Evolutionary conservation across 2,888 invertebrate genomes (phyloP).

Genomic region (Spisula solida): DNA sequence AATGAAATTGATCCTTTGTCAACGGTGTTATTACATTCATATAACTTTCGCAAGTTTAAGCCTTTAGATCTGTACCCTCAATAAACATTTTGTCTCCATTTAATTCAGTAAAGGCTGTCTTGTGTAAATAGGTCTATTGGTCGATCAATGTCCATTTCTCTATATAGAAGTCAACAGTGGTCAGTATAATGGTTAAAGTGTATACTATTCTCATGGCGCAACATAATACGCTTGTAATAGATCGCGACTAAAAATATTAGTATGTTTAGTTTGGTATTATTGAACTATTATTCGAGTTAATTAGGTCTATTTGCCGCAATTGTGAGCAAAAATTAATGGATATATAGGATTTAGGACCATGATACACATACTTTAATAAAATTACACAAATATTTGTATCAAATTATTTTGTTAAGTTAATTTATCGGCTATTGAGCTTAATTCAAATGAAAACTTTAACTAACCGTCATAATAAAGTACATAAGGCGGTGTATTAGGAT

Average conservation of each 20-base stretch:
- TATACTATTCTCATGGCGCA: conserved; percentile 53
- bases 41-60: conserved; percentile 62
- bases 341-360: conserved; percentile 37
- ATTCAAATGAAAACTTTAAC: conserved; percentile 27
- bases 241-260: conserved; percentile 64
- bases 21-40: conserved; percentile 44
- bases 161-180: conserved; percentile 18
- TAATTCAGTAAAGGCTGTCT: conserved; percentile 22
- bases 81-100: conserved; percentile 53
- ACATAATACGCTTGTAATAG: conserved; percentile 45
- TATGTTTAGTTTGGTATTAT: conserved; percentile 52
- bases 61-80: conserved; percentile 49
- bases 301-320: conserved; percentile 51
- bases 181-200: conserved; percentile 1
- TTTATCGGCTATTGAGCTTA: conserved; percentile 33
- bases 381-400: conserved; percentile 47
- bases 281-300: conserved; percentile 39
- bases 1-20: conserved; percentile 70
- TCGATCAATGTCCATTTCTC: conserved; percentile 18
- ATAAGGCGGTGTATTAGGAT: too few relatives aligned
- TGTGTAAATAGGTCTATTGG: conserved; percentile 30
- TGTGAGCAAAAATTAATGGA: conserved; percentile 35
- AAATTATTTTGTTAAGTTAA: conserved; percentile 15
- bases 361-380: conserved; percentile 35
- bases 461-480: neutral